Percentiles rank a stretch among this genome's conserved stretches.
These are phyloP conservation scores for Astreopora myriophthalma DNA, from an alignment of 64 coral and sea anemone species.

Conservation along the genomic window DNA sequence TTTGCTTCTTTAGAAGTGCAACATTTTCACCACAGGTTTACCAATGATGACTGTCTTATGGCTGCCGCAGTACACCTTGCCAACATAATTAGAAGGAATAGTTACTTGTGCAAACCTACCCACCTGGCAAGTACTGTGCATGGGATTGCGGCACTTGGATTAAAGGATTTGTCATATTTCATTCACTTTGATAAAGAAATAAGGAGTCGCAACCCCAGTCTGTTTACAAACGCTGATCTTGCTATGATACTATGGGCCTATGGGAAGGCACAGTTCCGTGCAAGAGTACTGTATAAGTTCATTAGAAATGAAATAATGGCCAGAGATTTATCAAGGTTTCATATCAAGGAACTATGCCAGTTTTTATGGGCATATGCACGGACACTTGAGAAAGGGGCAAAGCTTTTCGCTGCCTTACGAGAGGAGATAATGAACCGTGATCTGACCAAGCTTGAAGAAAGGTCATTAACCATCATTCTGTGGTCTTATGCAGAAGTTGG, in stretches of 20 bases:
- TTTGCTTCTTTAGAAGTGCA: neutral
- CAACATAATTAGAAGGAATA: conserved; percentile 22
- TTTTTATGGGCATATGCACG: conserved; percentile 75
- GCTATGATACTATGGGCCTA: conserved; percentile 73
- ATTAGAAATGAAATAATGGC: conserved; percentile 69
- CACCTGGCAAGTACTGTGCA: conserved; percentile 61
- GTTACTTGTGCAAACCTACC: conserved; percentile 6
- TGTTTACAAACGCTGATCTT: conserved; percentile 64
- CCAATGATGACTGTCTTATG: neutral
- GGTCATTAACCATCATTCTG: conserved; percentile 39
- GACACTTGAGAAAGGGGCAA: conserved; percentile 42
- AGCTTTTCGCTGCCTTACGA: conserved; percentile 26
- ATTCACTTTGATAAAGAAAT: conserved; percentile 76
- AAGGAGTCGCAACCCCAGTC: conserved; percentile 10
- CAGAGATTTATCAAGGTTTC: conserved; percentile 50
- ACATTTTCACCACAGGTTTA: neutral
- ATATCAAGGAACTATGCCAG: conserved; percentile 58
- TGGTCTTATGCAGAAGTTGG: conserved; percentile 68
- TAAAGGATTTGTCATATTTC: conserved; percentile 34
- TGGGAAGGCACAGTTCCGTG: conserved; percentile 54
- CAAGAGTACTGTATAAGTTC: conserved; percentile 22
- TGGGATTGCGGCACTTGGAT: conserved; percentile 30
- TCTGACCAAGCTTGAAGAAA: conserved; percentile 37
- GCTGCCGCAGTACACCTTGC: neutral
- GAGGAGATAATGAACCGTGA: conserved; percentile 58